Evolutionary conservation across 2,113 vertebrate species (phyloP).

Genomic region (Nanorana parkeri): DNA sequence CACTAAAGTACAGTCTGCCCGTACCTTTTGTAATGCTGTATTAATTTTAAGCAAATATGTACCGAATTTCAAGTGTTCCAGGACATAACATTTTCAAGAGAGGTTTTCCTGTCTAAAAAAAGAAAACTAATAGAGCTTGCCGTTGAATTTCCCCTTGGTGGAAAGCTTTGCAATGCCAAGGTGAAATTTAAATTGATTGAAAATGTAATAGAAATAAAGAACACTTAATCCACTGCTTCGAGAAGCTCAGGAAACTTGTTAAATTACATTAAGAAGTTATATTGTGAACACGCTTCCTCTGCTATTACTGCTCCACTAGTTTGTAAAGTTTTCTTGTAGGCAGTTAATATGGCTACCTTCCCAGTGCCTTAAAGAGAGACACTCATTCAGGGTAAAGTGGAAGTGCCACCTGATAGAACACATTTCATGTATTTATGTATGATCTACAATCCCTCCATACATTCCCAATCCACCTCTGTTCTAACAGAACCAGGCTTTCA

Average conservation of each 20-base stretch:
- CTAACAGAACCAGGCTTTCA: no score
- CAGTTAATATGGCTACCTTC: not conserved
- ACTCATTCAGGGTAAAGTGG: no score
- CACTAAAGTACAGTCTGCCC: not conserved
- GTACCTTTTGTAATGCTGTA: not conserved
- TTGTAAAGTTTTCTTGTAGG: constrained; percentile 19
- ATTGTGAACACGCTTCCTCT: constrained; percentile 2
- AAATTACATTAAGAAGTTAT: constrained; percentile 38
- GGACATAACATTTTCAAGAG: constrained; percentile 14
- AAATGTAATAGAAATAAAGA: constrained; percentile 26
- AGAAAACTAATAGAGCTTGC: constrained; percentile 29
- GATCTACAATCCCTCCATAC: no score
- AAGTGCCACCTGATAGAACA: no score
- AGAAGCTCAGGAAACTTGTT: not conserved
- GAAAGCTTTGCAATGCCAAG: constrained; percentile 20
- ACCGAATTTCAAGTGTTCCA: constrained; percentile 7
- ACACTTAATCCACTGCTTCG: constrained; percentile 29
- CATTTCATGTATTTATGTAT: no score
- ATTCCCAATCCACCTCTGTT: no score
- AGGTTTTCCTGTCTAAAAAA: constrained; percentile 18
- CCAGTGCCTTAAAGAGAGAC: no score
- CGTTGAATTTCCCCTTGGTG: constrained; percentile 25
- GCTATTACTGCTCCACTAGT: constrained; percentile 1
- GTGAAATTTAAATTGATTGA: constrained; percentile 43
- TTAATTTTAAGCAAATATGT: constrained; percentile 18